Evolutionary conservation across 2,797 vertebrate genomes (phyloP).

Genomic region (Silurus lanzhouensis): DNA sequence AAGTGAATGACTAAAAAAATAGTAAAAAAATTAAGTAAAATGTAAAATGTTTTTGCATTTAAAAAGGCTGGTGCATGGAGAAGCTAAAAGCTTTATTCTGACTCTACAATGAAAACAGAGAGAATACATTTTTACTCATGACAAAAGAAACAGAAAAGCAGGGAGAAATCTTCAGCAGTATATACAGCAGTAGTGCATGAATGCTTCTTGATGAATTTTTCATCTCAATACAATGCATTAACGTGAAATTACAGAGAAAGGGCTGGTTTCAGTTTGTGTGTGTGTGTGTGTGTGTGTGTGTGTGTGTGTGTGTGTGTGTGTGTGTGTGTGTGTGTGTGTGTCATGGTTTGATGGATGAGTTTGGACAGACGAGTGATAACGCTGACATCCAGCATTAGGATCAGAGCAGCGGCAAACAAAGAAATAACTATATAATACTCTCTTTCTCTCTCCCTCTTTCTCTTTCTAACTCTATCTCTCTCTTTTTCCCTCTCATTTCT

Average conservation of each 20-base stretch:
- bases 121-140: not conserved
- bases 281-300: not conserved
- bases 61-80: not conserved
- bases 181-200: not conserved
- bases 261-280: not conserved
- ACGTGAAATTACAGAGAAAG: slow-evolving; percentile 6
- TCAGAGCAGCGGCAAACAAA: not conserved
- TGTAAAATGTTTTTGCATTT: not conserved
- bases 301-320: too few relatives aligned
- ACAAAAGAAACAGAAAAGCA: not conserved
- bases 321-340: not conserved
- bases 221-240: not conserved
- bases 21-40: too few relatives aligned
- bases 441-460: too few relatives aligned
- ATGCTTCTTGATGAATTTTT: not conserved
- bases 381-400: slow-evolving; percentile 7
- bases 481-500: not conserved
- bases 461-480: not conserved
- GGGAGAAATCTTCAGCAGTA: not conserved
- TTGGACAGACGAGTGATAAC: slow-evolving; percentile 16
- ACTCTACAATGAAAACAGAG: not conserved
- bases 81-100: not conserved
- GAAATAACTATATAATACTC: not conserved
- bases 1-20: too few relatives aligned
- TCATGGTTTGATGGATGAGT: not conserved